phyloP scores from a whole-genome alignment of 1,140 invertebrate species.

The Schlechtendalia chinensis region DNA sequence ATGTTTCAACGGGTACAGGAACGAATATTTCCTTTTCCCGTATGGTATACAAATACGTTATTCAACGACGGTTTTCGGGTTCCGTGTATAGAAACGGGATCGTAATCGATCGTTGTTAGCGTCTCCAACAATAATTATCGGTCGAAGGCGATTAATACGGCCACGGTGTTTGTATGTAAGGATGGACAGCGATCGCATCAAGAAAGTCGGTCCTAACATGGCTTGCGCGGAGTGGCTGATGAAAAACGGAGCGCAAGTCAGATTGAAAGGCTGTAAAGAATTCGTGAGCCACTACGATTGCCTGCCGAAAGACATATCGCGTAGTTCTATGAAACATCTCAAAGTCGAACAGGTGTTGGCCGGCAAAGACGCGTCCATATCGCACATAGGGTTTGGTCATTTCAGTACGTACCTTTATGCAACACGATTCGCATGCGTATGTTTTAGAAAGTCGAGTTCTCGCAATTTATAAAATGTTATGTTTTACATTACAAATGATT shows the following conservation, averaged over 20 bases:
- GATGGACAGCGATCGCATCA: conserved; percentile 61
- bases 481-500: background rate
- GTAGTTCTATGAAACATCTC: conserved; percentile 57
- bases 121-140: no score
- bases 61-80: no score
- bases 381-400: conserved; percentile 74
- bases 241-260: conserved; percentile 73
- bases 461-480: background rate
- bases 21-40: no score
- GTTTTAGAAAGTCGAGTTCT: no score
- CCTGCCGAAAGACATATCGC: conserved; percentile 58
- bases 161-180: background rate
- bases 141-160: no score
- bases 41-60: no score
- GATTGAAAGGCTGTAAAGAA: conserved; percentile 62
- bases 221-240: conserved; percentile 88
- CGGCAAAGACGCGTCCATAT: conserved; percentile 68
- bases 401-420: conserved; percentile 63
- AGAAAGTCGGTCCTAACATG: conserved; percentile 74
- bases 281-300: conserved; percentile 70
- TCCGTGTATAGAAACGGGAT: no score
- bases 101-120: no score
- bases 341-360: conserved; percentile 73
- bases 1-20: no score
- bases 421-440: background rate